These are phyloP conservation scores for Paramuricea clavata DNA, from an alignment of 92 coral and sea anemone species.

Conservation along the genomic window DNA sequence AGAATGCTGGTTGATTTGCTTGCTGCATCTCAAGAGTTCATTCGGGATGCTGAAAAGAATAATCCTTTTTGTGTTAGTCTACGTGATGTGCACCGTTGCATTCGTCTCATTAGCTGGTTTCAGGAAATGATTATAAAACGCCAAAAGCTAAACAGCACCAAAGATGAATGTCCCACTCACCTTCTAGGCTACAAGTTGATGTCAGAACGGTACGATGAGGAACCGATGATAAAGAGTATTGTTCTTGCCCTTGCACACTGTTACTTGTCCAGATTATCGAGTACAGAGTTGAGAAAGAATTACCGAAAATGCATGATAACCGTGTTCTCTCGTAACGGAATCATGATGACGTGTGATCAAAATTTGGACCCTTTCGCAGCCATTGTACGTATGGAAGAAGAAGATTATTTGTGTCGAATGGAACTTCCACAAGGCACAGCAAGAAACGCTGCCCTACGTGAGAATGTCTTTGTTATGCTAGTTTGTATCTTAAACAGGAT, in stretches of 20 bases:
- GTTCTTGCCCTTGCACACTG: slow-evolving; percentile 94
- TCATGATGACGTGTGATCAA: not conserved
- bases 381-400: slow-evolving; percentile 90
- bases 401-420: slow-evolving; percentile 93
- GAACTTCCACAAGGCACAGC: slow-evolving; percentile 98
- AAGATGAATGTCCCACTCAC: slow-evolving; percentile 5
- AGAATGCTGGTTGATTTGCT: slow-evolving; percentile 74
- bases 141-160: slow-evolving; percentile 1
- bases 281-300: slow-evolving; percentile 65
- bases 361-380: slow-evolving; percentile 68
- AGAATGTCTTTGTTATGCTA: slow-evolving; percentile 94
- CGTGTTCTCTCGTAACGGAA: slow-evolving; percentile 45
- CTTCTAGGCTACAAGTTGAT: slow-evolving; percentile 27
- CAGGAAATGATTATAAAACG: slow-evolving; percentile 51
- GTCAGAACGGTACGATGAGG: slow-evolving; percentile 32
- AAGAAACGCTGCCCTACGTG: slow-evolving; percentile 96
- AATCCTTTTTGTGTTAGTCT: slow-evolving; percentile 91
- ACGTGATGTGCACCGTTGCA: slow-evolving; percentile 86
- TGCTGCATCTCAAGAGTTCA: slow-evolving; percentile 80
- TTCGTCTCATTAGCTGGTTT: slow-evolving; percentile 83
- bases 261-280: slow-evolving; percentile 89
- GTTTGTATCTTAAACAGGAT: slow-evolving; percentile 93
- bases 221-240: slow-evolving; percentile 45
- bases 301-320: slow-evolving; percentile 69
- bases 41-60: slow-evolving; percentile 74